A percentile compares a stretch with the other conserved stretches of the same genome.
phyloP scores from a whole-genome alignment of 2,888 invertebrate genomes.

The Crepidodera aurea region DNA sequence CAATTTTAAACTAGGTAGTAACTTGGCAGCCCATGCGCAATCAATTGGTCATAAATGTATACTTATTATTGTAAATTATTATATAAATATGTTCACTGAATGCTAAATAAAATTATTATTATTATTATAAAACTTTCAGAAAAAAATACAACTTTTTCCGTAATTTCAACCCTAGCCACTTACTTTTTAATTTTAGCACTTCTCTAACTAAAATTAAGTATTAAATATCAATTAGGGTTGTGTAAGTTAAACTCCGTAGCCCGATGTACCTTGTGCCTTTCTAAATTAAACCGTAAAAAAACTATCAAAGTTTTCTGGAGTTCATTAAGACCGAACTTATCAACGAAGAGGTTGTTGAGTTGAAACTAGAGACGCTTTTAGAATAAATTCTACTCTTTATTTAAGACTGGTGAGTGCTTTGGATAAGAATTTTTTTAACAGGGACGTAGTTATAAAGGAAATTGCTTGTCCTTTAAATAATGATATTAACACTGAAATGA shows the following conservation, averaged over 20 bases:
- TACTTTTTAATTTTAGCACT: background rate
- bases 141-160: too few species aligned
- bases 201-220: background rate
- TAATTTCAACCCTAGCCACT: background rate
- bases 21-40: too few species aligned
- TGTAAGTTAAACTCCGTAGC: background rate
- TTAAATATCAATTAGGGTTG: background rate
- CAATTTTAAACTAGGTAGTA: too few species aligned
- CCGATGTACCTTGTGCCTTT: background rate
- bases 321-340: conserved; percentile 12
- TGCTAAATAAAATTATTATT: too few species aligned
- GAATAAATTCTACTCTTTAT: conserved; percentile 7
- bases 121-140: too few species aligned
- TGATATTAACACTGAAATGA: too few species aligned
- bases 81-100: too few species aligned
- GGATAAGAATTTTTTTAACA: background rate
- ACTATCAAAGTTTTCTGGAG: conserved; percentile 13
- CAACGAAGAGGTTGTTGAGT: conserved; percentile 4
- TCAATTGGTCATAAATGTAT: too few species aligned
- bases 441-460: too few species aligned
- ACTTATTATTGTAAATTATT: too few species aligned
- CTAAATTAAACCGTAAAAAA: background rate
- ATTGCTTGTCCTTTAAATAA: too few species aligned
- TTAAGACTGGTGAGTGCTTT: background rate
- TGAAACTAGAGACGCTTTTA: background rate